Evolutionary conservation across 2,888 invertebrate genomes (phyloP).

Genomic region (Acleris sparsana): DNA sequence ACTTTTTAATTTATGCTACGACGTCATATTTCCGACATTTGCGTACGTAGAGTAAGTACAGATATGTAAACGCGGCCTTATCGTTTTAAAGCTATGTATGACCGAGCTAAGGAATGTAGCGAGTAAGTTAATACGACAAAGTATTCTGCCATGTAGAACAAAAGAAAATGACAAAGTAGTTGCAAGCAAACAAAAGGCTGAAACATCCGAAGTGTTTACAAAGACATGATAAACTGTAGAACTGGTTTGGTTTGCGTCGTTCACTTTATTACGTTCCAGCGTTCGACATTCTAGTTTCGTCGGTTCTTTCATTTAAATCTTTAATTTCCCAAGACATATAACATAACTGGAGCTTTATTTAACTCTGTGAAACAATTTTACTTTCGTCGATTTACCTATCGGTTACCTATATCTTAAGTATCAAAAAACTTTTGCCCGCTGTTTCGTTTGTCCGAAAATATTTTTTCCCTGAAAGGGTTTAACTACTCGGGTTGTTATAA

Average conservation of each 20-base stretch:
- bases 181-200: slow-evolving; percentile 12
- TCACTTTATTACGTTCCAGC: background rate
- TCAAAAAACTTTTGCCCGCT: no score
- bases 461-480: no score
- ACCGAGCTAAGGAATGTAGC: background rate
- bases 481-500: no score
- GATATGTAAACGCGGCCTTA: background rate
- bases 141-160: slow-evolving; percentile 4
- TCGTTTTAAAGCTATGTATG: background rate
- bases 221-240: slow-evolving; percentile 13
- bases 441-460: no score
- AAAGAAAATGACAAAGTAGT: slow-evolving; percentile 16
- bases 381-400: no score
- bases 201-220: background rate
- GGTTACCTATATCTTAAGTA: no score
- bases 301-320: no score
- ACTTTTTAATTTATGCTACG: slow-evolving; percentile 26
- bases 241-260: slow-evolving; percentile 21
- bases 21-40: slow-evolving; percentile 13
- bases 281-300: background rate
- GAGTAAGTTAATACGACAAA: background rate
- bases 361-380: no score
- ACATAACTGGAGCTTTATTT: no score
- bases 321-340: no score
- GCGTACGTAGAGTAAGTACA: background rate